These are phyloP conservation scores for Geothlypis trichas DNA, from an alignment of 2,113 vertebrate species.

Conservation along the genomic window DNA sequence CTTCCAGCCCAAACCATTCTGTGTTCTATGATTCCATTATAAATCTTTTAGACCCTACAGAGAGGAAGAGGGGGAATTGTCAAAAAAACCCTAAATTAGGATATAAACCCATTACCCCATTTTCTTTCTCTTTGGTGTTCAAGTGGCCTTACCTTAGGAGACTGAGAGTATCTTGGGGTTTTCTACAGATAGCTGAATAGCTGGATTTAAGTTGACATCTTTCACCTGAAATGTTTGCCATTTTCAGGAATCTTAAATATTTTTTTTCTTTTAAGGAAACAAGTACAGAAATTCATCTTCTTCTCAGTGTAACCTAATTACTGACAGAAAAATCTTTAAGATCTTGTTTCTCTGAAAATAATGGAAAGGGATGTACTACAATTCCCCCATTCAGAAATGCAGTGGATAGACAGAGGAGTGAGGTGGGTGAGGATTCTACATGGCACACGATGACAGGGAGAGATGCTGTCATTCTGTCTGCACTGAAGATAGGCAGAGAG, in stretches of 20 bases:
- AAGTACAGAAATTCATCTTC: neutral
- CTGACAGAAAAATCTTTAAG: neutral
- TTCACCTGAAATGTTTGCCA: neutral
- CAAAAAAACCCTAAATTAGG: fast-evolving
- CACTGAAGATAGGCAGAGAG: neutral
- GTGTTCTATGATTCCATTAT: neutral
- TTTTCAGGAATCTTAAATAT: neutral
- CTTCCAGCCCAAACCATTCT: neutral
- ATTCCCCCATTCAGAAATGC: neutral
- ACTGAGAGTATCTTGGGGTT: neutral
- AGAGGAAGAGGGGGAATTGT: neutral
- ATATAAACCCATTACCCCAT: neutral
- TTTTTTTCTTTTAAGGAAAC: neutral
- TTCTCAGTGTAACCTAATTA: neutral
- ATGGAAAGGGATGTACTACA: neutral
- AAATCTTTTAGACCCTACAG: neutral
- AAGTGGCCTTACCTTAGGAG: neutral
- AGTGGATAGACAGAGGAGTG: neutral
- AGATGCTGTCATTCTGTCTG: neutral
- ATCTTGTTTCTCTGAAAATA: neutral
- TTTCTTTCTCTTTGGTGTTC: neutral
- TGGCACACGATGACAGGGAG: fast-evolving
- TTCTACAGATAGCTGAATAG: neutral
- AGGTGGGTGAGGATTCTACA: neutral
- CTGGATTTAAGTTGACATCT: neutral